Evolutionary conservation across 2,797 vertebrate genomes (phyloP).

Genomic region (Danio aesculapii): DNA sequence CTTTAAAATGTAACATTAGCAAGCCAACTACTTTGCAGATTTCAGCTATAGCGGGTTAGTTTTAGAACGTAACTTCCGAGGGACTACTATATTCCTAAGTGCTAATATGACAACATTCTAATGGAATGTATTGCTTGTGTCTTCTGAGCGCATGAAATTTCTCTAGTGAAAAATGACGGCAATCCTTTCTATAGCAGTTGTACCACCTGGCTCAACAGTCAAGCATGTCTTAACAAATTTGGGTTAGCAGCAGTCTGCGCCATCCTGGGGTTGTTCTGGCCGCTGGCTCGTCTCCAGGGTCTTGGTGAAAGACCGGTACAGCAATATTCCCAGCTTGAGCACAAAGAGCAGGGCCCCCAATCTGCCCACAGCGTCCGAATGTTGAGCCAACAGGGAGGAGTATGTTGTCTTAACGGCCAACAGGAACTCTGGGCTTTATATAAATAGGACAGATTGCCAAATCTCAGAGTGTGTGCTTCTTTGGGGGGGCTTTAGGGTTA

Average conservation of each 20-base stretch:
- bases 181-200: neutral
- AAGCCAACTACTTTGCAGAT: no score
- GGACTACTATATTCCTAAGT: neutral
- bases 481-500: slow-evolving; percentile 51
- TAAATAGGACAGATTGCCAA: slow-evolving; percentile 57
- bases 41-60: no score
- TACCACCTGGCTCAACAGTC: slow-evolving; percentile 14
- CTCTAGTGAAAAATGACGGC: slow-evolving; percentile 26
- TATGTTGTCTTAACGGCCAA: slow-evolving; percentile 43
- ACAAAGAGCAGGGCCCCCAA: slow-evolving; percentile 44
- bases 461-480: slow-evolving; percentile 58
- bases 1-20: no score
- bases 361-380: slow-evolving; percentile 37
- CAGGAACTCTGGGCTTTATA: slow-evolving; percentile 36
- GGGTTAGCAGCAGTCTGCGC: slow-evolving; percentile 14
- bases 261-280: slow-evolving; percentile 38
- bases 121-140: neutral
- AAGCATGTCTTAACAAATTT: slow-evolving; percentile 41
- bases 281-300: slow-evolving; percentile 38
- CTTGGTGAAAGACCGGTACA: slow-evolving; percentile 30
- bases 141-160: neutral
- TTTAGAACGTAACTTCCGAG: no score
- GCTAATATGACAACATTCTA: neutral
- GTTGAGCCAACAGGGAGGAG: slow-evolving; percentile 40
- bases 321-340: slow-evolving; percentile 46